Evolutionary conservation across 1,140 invertebrate genomes (phyloP).

Genomic region (Xylocopa sonorina): DNA sequence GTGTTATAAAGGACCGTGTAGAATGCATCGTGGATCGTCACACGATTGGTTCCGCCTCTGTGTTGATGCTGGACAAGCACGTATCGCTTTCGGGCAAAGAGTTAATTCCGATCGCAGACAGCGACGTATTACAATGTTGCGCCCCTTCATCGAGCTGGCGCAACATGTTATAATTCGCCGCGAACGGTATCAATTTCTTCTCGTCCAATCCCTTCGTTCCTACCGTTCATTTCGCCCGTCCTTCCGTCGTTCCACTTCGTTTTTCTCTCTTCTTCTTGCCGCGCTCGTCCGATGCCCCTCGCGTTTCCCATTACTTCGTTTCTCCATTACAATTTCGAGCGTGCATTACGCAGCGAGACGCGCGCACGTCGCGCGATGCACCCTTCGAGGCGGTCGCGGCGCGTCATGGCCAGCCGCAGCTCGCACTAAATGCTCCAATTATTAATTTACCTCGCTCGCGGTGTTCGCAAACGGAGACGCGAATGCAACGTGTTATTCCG

Average conservation of each 20-base stretch:
- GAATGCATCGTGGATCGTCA: too few relatives aligned
- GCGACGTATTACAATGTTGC: too few relatives aligned
- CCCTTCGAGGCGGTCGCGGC: conserved; percentile 13
- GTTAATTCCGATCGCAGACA: conserved; percentile 34
- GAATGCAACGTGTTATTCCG: conserved; percentile 68
- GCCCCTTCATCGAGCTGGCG: too few relatives aligned
- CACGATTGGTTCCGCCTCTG: too few relatives aligned
- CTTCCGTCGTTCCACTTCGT: too few relatives aligned
- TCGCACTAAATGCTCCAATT: conserved; percentile 67
- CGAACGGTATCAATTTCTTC: conserved; percentile 17
- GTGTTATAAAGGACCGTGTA: too few relatives aligned
- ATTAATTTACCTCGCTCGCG: conserved; percentile 72
- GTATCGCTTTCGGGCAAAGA: too few relatives aligned
- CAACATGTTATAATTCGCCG: neutral
- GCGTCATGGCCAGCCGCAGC: conserved; percentile 41
- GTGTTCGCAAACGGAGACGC: conserved; percentile 53
- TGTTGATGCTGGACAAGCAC: too few relatives aligned
- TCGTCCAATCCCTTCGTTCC: neutral
- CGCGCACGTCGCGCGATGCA: neutral
- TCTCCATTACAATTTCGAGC: conserved; percentile 30
- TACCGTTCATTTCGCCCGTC: too few relatives aligned
- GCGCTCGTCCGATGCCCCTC: neutral
- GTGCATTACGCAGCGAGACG: neutral
- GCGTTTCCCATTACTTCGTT: neutral
- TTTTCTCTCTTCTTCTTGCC: neutral